phyloP scores from a whole-genome alignment of 1,140 invertebrate genomes.

The Protaetia brevitarsis region DNA sequence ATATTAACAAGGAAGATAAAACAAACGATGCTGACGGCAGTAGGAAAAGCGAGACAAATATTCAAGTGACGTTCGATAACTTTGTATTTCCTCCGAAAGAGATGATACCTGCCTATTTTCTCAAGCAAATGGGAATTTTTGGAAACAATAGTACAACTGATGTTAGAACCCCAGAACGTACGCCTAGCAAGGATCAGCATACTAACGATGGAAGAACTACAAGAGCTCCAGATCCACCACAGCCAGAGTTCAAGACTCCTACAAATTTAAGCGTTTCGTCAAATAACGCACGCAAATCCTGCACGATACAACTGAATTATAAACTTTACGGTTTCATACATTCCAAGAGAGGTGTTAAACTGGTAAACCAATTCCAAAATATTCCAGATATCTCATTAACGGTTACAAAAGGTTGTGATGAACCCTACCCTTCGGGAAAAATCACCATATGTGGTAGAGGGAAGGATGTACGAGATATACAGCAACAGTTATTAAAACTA shows the following conservation, averaged over 20 bases:
- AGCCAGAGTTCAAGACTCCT: too few species aligned
- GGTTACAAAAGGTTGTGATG: background rate
- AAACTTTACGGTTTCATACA: too few species aligned
- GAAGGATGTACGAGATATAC: background rate
- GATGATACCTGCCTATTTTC: background rate
- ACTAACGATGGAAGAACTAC: too few species aligned
- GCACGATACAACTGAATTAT: too few species aligned
- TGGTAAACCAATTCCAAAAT: too few species aligned
- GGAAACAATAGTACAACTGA: background rate
- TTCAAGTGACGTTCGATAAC: background rate
- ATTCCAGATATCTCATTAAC: background rate
- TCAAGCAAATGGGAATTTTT: background rate
- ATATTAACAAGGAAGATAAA: too few species aligned
- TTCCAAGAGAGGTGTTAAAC: too few species aligned
- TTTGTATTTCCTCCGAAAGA: background rate
- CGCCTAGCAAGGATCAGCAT: too few species aligned
- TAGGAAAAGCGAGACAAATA: background rate
- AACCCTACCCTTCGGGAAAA: background rate
- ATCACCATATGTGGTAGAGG: background rate
- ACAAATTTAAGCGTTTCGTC: too few species aligned
- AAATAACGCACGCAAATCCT: too few species aligned
- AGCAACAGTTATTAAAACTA: background rate
- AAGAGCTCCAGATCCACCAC: too few species aligned
- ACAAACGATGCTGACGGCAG: too few species aligned
- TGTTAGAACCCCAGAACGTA: background rate